These are phyloP conservation scores for Odontesthes bonariensis DNA, from an alignment of 2,113 vertebrate genomes.

Conservation along the genomic window DNA sequence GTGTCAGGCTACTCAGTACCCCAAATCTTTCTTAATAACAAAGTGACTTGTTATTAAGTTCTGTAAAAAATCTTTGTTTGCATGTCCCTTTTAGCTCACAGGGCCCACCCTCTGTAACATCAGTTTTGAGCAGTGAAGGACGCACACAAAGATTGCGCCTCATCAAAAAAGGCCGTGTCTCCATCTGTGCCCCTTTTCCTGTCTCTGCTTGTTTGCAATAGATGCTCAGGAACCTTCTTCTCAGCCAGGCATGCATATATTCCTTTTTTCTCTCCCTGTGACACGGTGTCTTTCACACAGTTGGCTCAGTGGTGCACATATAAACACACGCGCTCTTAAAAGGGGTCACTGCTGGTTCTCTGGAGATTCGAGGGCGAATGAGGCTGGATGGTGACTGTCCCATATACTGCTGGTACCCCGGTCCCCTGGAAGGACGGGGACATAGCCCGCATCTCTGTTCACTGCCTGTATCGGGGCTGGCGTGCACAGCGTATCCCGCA, in stretches of 20 bases:
- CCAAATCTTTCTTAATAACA: no score
- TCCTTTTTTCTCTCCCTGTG: conserved; percentile 20
- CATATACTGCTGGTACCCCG: conserved; percentile 59
- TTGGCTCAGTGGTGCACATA: conserved; percentile 25
- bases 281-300: conserved; percentile 34
- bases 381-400: conserved; percentile 67
- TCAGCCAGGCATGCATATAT: conserved; percentile 9
- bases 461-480: conserved; percentile 39
- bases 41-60: no score
- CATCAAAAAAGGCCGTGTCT: conserved; percentile 17
- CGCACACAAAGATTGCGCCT: conserved; percentile 1
- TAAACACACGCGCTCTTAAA: conserved; percentile 41
- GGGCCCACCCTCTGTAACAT: neutral
- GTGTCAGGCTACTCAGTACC: no score
- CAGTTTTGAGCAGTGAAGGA: neutral
- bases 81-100: neutral
- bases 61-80: no score
- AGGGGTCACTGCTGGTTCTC: conserved; percentile 64
- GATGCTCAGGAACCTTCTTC: conserved; percentile 6
- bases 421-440: conserved; percentile 61
- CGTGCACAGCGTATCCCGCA: conserved; percentile 46
- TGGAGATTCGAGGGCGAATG: conserved; percentile 55
- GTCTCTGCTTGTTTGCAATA: conserved; percentile 15
- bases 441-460: conserved; percentile 32
- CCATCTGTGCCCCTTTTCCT: neutral